Evolutionary conservation across 2,888 invertebrate genomes (phyloP).

Genomic region (Sphaerophoria taeniata): DNA sequence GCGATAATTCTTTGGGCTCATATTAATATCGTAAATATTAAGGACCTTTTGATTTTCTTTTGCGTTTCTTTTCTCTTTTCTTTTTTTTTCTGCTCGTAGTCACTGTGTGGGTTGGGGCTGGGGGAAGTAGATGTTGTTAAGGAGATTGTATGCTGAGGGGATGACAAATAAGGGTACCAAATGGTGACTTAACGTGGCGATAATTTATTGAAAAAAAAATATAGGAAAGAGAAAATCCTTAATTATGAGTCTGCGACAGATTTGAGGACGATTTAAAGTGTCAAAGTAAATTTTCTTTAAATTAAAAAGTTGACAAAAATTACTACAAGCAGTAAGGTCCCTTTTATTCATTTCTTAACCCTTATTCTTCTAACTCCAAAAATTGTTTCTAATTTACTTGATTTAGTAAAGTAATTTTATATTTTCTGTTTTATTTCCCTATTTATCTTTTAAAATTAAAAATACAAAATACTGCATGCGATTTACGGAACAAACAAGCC

Average conservation of each 20-base stretch:
- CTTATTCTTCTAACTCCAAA: too few species aligned
- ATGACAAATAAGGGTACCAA: slow-evolving; percentile 49
- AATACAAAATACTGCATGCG: slow-evolving; percentile 56
- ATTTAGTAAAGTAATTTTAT: slow-evolving; percentile 25
- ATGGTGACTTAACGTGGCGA: slow-evolving; percentile 38
- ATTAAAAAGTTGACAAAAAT: too few species aligned
- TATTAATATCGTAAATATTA: slow-evolving; percentile 62
- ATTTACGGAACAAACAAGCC: slow-evolving; percentile 46
- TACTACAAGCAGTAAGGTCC: too few species aligned
- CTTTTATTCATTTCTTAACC: too few species aligned
- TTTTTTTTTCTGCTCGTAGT: slow-evolving; percentile 21
- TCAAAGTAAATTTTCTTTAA: background rate
- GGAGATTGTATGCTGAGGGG: slow-evolving; percentile 41
- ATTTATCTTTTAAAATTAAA: slow-evolving; percentile 24
- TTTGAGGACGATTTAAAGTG: background rate
- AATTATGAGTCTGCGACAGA: background rate
- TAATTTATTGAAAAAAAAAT: slow-evolving; percentile 37
- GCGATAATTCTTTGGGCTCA: slow-evolving; percentile 54
- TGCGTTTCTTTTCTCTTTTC: too few species aligned
- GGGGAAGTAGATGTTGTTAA: slow-evolving; percentile 23
- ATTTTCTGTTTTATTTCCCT: slow-evolving; percentile 9
- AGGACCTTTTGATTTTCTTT: slow-evolving; percentile 34
- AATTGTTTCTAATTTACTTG: background rate
- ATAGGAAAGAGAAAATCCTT: background rate
- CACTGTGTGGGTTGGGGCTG: background rate